Conservation (phyloP, 2,113 vertebrate genomes). For the Centrocercus urophasianus region DNA sequence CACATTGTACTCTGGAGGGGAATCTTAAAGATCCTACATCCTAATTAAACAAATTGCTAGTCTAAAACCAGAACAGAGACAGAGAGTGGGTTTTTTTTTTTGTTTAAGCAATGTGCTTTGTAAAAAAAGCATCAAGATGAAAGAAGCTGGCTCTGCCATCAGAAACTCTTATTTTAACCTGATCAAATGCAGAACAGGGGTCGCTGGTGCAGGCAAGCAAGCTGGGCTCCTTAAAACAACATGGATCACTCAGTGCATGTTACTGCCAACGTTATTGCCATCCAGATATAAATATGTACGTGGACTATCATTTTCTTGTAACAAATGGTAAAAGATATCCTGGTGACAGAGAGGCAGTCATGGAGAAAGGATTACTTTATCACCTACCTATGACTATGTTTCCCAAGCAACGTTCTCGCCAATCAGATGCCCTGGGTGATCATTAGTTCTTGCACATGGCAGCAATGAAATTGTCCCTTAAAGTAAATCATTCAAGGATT, state of each 20-base stretch:
- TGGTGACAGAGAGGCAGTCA: slow-evolving; percentile 68
- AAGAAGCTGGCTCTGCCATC: background rate
- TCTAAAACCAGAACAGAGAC: background rate
- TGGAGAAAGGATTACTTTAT: slow-evolving; percentile 75
- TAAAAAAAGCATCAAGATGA: background rate
- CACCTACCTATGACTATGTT: slow-evolving; percentile 65
- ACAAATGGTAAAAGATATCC: slow-evolving; percentile 68
- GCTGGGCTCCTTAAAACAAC: slow-evolving; percentile 40
- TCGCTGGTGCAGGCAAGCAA: background rate
- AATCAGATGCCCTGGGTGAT: slow-evolving; percentile 28
- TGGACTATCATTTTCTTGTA: slow-evolving; percentile 64
- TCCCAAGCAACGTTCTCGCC: slow-evolving; percentile 56
- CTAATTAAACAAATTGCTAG: background rate
- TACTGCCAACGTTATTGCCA: slow-evolving; percentile 39
- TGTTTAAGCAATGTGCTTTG: background rate
- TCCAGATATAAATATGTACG: slow-evolving; percentile 55
- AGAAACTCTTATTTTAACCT: background rate
- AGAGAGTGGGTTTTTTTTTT: background rate
- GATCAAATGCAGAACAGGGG: rapidly evolving
- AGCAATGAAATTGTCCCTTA: slow-evolving; percentile 85
- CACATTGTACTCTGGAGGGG: rapidly evolving
- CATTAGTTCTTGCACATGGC: slow-evolving; percentile 80
- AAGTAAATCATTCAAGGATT: slow-evolving; percentile 83
- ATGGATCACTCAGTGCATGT: background rate
- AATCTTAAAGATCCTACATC: background rate